These are phyloP conservation scores for Achatina immaculata DNA, from an alignment of 1,140 invertebrate species.

Conservation along the genomic window DNA sequence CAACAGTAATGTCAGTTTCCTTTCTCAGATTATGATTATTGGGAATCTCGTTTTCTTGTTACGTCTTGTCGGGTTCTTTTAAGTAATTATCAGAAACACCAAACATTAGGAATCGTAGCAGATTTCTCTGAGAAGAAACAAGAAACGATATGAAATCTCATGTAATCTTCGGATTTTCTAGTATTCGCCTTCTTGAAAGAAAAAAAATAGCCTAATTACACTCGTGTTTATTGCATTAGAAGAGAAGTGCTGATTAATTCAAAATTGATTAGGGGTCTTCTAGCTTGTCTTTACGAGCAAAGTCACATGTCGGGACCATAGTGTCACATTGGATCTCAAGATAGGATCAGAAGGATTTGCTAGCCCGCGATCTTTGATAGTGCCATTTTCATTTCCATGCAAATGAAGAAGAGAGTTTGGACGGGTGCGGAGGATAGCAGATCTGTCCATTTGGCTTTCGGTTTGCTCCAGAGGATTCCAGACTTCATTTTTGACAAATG, in stretches of 20 bases:
- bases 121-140: too few relatives aligned
- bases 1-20: too few relatives aligned
- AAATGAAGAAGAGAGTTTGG: conserved; percentile 30
- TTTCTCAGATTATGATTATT: too few relatives aligned
- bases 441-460: background rate
- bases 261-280: background rate
- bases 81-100: too few relatives aligned
- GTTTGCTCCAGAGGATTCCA: background rate
- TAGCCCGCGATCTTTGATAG: conserved; percentile 21
- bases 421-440: background rate
- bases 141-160: too few relatives aligned
- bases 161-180: too few relatives aligned
- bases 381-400: conserved; percentile 34
- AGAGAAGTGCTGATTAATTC: conserved; percentile 8
- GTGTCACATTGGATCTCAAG: conserved; percentile 15
- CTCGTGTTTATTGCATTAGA: conserved; percentile 16
- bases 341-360: conserved; percentile 17
- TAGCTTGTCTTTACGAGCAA: background rate
- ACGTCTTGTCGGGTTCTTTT: too few relatives aligned
- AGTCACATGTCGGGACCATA: background rate
- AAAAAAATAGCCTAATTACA: conserved; percentile 3
- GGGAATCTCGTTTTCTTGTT: too few relatives aligned
- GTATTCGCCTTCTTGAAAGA: too few relatives aligned
- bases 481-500: conserved; percentile 33
- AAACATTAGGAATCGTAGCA: too few relatives aligned